These are phyloP conservation scores for Meles meles DNA, from an alignment of 2,113 vertebrate species.

Conservation along the genomic window DNA sequence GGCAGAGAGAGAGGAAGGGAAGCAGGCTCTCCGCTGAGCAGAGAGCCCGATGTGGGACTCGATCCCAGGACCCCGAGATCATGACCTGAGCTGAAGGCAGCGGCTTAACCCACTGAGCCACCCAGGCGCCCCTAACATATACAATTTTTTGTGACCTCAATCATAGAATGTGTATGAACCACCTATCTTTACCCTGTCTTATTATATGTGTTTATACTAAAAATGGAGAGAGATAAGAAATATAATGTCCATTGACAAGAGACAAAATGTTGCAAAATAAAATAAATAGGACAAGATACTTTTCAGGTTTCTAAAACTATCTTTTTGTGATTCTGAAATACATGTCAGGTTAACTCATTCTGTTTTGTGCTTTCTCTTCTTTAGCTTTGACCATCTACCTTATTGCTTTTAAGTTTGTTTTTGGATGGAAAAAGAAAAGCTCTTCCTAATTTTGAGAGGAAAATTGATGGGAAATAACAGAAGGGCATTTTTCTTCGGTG, in stretches of 20 bases:
- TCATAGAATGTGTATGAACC: neutral
- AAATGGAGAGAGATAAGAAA: neutral
- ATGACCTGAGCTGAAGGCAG: no score
- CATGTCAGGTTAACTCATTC: neutral
- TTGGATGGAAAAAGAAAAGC: neutral
- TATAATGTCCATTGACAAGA: neutral
- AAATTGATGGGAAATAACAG: constrained; percentile 43
- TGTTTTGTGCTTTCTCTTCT: neutral
- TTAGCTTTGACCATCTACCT: neutral
- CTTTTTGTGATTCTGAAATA: neutral
- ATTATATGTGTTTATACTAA: neutral
- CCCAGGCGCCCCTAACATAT: no score
- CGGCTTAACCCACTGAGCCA: no score
- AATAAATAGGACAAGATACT: neutral
- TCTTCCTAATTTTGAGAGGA: constrained; percentile 29
- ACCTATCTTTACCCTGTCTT: neutral
- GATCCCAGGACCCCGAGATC: no score
- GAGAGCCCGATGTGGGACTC: no score
- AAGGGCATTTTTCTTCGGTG: constrained; percentile 53
- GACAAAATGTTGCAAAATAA: neutral
- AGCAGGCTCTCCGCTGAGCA: no score
- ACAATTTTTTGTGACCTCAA: neutral
- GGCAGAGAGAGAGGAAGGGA: no score
- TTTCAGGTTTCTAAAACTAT: neutral
- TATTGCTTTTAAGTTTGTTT: neutral